Base-by-base conservation (phyloP, 2,888 invertebrate genomes). In the Orthosia incerta region DNA sequence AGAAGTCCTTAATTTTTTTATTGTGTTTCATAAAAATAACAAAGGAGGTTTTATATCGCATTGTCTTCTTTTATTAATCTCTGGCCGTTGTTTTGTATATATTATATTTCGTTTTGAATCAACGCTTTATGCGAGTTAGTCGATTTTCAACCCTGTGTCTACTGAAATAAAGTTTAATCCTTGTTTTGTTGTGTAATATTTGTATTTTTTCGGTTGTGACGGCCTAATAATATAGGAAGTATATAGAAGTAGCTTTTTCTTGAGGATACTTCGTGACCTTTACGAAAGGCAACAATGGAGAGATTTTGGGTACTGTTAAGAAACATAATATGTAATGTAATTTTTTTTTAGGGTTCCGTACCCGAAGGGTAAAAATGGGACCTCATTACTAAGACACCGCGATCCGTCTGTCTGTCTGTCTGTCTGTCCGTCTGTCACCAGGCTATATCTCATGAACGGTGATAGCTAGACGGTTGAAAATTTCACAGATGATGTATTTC, bases 51-150 rank as follows among this genome's bases (percentile, higher is more conserved):
- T 85, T 80, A 81, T 79, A 76, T 79, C 75, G 71, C 76, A 85
- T 86, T 87, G 86, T 85, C 73, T 85, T 72, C 77, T 80, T 86
- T 85, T 87, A 84, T 86, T 87, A 85, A 86, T 86, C 80, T 77
- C 53, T 80, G 79, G 60, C 61, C 64, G 73, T 84, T 76, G 66
- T 85, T 82, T 81, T 80, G 75, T 79, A 76, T 79, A 63, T 80
- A 70, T 76, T 76, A 74, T 84, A 46, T 61, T 80, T 78, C 61
- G 61, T 71, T 77, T 73, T 53, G 72, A 81, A 63, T 71, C 55
- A 74, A 73, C 66, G 76, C 61, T 81, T 68, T 18, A 20, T 56
- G 60, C 23, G 1, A 3, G 5, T 51, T 20, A 16, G 15, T 31
- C 31, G n/a, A 84, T 70, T 74, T 59, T 45, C 26, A 50, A 62